Conservation (phyloP, 2,113 vertebrate genomes). For the Polyodon spathula region DNA sequence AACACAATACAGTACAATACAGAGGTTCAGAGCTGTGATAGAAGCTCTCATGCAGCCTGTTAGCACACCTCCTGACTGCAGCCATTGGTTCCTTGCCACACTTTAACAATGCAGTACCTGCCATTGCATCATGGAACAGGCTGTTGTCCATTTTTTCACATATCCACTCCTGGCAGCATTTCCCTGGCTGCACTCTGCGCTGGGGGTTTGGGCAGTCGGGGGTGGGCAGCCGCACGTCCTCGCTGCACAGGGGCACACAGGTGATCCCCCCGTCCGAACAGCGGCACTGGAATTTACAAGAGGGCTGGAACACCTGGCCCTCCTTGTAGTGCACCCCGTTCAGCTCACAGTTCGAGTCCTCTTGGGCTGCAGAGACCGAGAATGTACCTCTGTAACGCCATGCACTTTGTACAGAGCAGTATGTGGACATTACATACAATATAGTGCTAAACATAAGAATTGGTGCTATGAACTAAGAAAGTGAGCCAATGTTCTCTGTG, state of each 20-base stretch:
- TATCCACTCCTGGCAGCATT: slow-evolving; percentile 87
- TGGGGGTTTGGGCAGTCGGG: slow-evolving; percentile 74
- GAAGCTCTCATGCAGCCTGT: neutral
- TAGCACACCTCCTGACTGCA: neutral
- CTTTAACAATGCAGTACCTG: slow-evolving; percentile 60
- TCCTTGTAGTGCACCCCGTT: slow-evolving; percentile 70
- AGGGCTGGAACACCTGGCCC: slow-evolving; percentile 80
- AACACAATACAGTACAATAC: too few relatives aligned
- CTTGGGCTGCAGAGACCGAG: slow-evolving; percentile 50
- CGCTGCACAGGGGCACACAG: slow-evolving; percentile 68
- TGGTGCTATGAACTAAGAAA: too few relatives aligned
- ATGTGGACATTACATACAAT: neutral
- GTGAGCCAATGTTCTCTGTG: too few relatives aligned
- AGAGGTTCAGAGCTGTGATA: neutral
- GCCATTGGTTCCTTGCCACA: too few relatives aligned
- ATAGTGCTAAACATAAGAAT: neutral
- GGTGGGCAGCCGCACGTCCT: slow-evolving; percentile 61
- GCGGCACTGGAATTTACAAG: slow-evolving; percentile 68
- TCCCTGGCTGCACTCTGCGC: slow-evolving; percentile 61
- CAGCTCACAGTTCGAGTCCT: slow-evolving; percentile 67
- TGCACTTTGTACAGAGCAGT: neutral
- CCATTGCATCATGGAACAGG: slow-evolving; percentile 44
- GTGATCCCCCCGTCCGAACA: slow-evolving; percentile 72
- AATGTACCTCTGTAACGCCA: neutral
- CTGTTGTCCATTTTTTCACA: slow-evolving; percentile 64